phyloP scores from a whole-genome alignment of 92 coral and sea anemone species.

The Actinostola sp. region DNA sequence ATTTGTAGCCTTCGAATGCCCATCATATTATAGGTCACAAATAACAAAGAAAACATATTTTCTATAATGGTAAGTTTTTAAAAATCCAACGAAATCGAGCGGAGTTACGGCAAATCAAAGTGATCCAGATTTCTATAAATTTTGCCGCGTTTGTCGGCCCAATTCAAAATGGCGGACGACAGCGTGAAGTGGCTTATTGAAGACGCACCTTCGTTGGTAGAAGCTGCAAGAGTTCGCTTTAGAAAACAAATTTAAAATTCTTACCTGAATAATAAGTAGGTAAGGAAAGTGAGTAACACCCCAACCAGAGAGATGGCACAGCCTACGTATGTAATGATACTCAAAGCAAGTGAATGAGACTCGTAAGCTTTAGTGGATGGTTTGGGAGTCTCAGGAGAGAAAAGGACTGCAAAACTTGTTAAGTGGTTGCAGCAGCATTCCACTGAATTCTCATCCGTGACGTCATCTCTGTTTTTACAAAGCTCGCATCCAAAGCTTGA shows the following conservation, averaged over 20 bases:
- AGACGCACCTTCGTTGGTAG: neutral
- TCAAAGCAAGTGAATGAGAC: neutral
- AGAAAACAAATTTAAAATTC: neutral
- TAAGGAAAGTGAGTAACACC: slow-evolving; percentile 65
- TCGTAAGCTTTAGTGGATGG: slow-evolving; percentile 6
- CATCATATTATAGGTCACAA: no score
- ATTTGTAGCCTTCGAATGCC: no score
- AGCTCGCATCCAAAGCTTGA: slow-evolving; percentile 24
- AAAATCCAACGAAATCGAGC: no score
- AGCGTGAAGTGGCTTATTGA: no score
- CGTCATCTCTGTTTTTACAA: slow-evolving; percentile 2
- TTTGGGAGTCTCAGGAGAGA: slow-evolving; percentile 54
- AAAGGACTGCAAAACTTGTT: slow-evolving; percentile 79
- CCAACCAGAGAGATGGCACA: slow-evolving; percentile 84
- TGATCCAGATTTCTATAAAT: no score
- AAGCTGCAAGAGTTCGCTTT: neutral
- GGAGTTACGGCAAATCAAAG: no score
- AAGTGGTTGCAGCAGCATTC: slow-evolving; percentile 74
- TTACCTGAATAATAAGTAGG: slow-evolving; percentile 84
- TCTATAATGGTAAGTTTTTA: no score
- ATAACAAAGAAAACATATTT: no score
- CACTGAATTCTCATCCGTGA: neutral
- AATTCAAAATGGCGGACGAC: no score
- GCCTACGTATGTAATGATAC: slow-evolving; percentile 78
- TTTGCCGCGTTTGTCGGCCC: no score